Evolutionary conservation across 2,113 vertebrate genomes (phyloP).

Genomic region (Ranitomeya variabilis): DNA sequence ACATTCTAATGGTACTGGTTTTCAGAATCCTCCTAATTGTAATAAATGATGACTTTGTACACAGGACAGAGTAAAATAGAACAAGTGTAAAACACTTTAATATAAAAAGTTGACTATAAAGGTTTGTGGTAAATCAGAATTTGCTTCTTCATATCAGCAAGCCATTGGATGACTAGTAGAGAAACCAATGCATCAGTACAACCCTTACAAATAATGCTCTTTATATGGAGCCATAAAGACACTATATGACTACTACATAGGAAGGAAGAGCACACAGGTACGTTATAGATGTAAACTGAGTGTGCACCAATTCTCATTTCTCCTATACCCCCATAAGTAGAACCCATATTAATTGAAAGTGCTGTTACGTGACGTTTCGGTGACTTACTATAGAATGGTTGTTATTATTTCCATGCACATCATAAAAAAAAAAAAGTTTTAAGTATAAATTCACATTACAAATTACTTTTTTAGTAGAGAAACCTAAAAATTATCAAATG

Average conservation of each 20-base stretch:
- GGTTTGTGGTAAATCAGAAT: background rate
- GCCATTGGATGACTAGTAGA: background rate
- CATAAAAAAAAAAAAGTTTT: background rate
- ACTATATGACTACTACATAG: background rate
- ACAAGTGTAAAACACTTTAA: background rate
- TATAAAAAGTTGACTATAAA: background rate
- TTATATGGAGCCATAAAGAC: background rate
- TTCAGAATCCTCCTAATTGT: slow-evolving; percentile 40
- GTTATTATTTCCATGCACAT: background rate
- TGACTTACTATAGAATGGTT: background rate
- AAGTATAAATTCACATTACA: background rate
- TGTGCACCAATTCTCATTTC: background rate
- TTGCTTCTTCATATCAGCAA: too few relatives aligned
- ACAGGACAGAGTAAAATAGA: background rate
- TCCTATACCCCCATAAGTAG: background rate
- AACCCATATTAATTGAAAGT: background rate
- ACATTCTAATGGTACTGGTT: slow-evolving; percentile 20
- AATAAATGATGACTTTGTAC: background rate
- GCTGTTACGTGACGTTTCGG: background rate
- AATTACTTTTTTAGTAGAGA: background rate
- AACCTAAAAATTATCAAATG: background rate
- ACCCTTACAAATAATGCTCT: background rate
- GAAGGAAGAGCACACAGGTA: background rate
- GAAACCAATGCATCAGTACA: background rate
- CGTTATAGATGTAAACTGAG: background rate